Conservation (phyloP, 2,113 vertebrate genomes). For the Lota lota region DNA sequence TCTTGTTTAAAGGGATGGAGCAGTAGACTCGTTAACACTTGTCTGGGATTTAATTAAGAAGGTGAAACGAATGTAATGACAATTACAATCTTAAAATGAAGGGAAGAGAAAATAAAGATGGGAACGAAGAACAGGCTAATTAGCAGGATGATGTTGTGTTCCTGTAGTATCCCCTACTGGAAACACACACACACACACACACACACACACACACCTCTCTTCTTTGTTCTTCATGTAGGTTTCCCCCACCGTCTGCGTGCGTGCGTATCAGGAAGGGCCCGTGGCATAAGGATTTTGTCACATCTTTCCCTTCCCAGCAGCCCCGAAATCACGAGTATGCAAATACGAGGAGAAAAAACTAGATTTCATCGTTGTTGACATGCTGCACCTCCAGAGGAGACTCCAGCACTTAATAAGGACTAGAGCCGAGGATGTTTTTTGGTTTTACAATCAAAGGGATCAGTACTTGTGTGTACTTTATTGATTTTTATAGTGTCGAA, state of each 20-base stretch:
- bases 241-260: constrained; percentile 15
- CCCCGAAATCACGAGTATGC: constrained; percentile 49
- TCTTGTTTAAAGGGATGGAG: constrained; percentile 65
- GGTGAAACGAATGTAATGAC: constrained; percentile 59
- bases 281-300: constrained; percentile 41
- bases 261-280: constrained; percentile 25
- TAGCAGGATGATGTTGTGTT: constrained; percentile 53
- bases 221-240: background rate
- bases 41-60: constrained; percentile 71
- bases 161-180: constrained; percentile 50
- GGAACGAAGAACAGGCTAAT: constrained; percentile 43
- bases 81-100: constrained; percentile 56
- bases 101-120: constrained; percentile 25
- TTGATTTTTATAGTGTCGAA: constrained; percentile 67
- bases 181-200: constrained; percentile 22
- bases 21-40: constrained; percentile 64
- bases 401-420: constrained; percentile 27
- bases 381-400: constrained; percentile 33
- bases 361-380: constrained; percentile 53
- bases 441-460: constrained; percentile 40
- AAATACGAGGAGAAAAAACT: constrained; percentile 42
- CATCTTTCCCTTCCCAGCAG: constrained; percentile 43
- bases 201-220: constrained; percentile 32
- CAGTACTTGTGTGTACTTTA: constrained; percentile 68
- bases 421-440: constrained; percentile 28